Evolutionary conservation across 2,113 vertebrate genomes (phyloP).

Genomic region (Tupaia chinensis): DNA sequence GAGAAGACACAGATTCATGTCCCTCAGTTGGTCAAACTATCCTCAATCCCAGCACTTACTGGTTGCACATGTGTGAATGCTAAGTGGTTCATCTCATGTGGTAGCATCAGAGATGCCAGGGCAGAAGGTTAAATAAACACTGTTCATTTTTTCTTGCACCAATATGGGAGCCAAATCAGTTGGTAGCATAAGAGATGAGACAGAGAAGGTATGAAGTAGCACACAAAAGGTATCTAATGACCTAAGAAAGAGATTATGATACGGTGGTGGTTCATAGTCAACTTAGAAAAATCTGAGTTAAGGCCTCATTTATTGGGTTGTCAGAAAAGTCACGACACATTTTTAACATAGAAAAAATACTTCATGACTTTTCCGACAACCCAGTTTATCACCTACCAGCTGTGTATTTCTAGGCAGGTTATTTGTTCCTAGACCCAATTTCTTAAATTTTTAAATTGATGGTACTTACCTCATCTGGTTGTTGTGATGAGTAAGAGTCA

Average conservation of each 20-base stretch:
- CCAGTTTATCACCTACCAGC: background rate
- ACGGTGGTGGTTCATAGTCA: background rate
- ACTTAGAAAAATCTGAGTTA: background rate
- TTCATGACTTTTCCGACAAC: no score
- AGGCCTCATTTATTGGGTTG: no score
- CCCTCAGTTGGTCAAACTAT: background rate
- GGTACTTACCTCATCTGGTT: background rate
- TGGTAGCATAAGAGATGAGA: background rate
- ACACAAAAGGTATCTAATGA: background rate
- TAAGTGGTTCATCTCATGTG: background rate
- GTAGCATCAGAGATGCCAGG: background rate
- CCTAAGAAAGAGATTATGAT: background rate
- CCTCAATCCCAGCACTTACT: background rate
- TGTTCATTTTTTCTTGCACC: background rate
- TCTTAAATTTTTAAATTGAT: constrained; percentile 6
- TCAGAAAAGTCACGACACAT: no score
- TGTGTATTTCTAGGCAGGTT: background rate
- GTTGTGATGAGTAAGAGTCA: background rate
- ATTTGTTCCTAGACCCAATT: background rate
- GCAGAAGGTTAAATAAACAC: background rate
- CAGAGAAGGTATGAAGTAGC: background rate
- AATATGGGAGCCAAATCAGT: background rate
- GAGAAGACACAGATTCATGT: background rate
- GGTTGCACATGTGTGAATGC: background rate
- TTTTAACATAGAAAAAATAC: no score